Base-by-base conservation (phyloP, 2,113 vertebrate genomes). In the Epinephelus fuscoguttatus region DNA sequence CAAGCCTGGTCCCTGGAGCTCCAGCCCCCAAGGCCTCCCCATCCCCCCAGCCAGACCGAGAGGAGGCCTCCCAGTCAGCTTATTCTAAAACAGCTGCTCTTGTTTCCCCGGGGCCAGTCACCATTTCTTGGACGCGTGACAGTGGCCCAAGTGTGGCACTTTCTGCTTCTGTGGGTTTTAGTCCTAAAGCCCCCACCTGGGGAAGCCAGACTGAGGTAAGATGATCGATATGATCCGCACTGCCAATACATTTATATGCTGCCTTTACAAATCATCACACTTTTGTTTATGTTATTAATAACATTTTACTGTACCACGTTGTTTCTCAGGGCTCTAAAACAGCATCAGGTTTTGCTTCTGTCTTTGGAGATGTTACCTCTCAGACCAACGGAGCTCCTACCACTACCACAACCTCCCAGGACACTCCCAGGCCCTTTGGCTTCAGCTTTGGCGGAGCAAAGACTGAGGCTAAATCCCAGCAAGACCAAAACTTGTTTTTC, bases 401-500 rank as follows among this genome's bases (percentile, higher is more conserved):
- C 78, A 86, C 96, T 74, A 89, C 96, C 77, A 76, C 96, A 75
- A 69, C 93, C 86, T 90, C 92, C 78, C 90, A 96, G 90, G 97
- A 98, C 84, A 94, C 87, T 86, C 94, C 87, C 85, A 96, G 97
- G 82, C 80, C 97, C 76, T 96, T 96, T 91, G 97, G 96, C 75
- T 99, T 99, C 84, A 86, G 96, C 72, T 98, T 99, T 93, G 94
- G 95, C n/a, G 93, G 93, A 80, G 91, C 89, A 77, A 95, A 95
- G 90, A 93, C 92, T 60, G 97, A 97, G 70, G 76, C 93, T 64
- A 89, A 91, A 75, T 64, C 91, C 14, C 86, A 90, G 88, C 97
- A 96, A 91, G 97, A 97, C 86, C 97, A 98, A 93, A 99, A 99
- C 94, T 95, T 99, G 83, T 99, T 99, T 96, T 98, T 99, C 94